Percentiles rank a stretch among this genome's conserved stretches.
These are phyloP conservation scores for Slavum lentiscoides DNA, from an alignment of 2,888 invertebrate genomes.

Conservation along the genomic window DNA sequence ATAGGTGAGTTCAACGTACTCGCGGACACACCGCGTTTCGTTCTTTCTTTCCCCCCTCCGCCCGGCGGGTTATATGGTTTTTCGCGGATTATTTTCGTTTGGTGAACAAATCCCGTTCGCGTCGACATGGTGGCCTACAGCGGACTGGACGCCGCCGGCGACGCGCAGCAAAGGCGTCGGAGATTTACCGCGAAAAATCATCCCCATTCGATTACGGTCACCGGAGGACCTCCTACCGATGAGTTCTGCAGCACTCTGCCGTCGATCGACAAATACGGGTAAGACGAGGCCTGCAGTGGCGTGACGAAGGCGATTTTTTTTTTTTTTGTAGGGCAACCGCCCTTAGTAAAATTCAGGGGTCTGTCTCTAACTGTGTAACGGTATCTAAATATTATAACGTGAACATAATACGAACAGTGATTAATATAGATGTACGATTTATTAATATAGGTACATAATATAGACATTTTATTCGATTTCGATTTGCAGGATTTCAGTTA, in stretches of 20 bases:
- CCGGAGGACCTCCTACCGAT: neutral
- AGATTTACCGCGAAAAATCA: conserved; percentile 19
- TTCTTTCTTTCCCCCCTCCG: no score
- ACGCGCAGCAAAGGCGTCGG: conserved; percentile 1
- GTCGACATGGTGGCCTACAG: conserved; percentile 9
- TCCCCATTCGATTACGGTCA: conserved; percentile 16
- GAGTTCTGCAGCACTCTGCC: conserved; percentile 8
- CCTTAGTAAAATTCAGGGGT: no score
- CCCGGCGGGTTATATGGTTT: neutral
- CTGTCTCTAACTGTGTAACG: no score
- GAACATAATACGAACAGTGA: no score
- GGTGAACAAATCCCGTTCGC: neutral
- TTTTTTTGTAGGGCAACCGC: no score
- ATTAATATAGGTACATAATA: no score
- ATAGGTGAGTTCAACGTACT: conserved; percentile 15
- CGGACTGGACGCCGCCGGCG: neutral
- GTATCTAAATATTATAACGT: no score
- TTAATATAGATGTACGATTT: no score
- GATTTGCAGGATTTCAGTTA: no score
- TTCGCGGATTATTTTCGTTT: neutral
- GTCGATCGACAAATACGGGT: neutral
- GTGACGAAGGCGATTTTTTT: no score
- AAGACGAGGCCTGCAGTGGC: neutral
- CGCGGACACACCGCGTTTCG: neutral
- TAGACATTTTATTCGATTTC: no score